These are phyloP conservation scores for Halesus radiatus DNA, from an alignment of 1,140 invertebrate genomes.

Conservation along the genomic window DNA sequence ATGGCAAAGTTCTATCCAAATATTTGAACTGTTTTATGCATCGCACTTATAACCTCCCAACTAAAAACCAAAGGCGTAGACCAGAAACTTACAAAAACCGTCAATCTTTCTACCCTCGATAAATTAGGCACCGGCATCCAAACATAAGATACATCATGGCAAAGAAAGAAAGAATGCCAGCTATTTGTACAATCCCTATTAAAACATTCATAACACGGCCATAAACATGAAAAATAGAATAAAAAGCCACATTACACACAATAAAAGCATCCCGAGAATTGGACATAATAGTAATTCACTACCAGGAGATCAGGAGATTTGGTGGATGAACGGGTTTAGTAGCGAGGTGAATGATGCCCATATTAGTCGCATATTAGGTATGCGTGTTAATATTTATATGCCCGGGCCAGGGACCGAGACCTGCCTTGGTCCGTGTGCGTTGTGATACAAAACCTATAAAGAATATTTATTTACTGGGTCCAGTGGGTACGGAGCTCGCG, in stretches of 20 bases:
- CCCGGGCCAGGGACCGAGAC: slow-evolving; percentile 6
- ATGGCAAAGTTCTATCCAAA: too few species aligned
- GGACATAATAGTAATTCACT: slow-evolving; percentile 28
- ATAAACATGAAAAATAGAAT: slow-evolving; percentile 5
- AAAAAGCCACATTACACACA: slow-evolving; percentile 4
- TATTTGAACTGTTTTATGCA: too few species aligned
- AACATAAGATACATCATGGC: too few species aligned
- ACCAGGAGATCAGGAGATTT: not conserved
- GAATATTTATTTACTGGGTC: slow-evolving; percentile 32
- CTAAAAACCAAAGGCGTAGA: too few species aligned
- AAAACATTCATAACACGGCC: slow-evolving; percentile 28
- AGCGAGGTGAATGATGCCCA: slow-evolving; percentile 23
- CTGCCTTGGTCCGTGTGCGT: not conserved
- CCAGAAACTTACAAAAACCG: too few species aligned
- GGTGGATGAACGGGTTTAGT: slow-evolving; percentile 28
- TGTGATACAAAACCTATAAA: slow-evolving; percentile 39
- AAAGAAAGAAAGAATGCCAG: slow-evolving; percentile 1
- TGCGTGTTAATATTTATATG: slow-evolving; percentile 32
- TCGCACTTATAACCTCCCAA: too few species aligned
- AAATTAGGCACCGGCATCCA: too few species aligned
- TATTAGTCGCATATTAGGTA: slow-evolving; percentile 35
- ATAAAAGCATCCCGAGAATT: slow-evolving; percentile 28
- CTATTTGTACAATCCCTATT: slow-evolving; percentile 23
- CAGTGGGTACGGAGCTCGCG: not conserved
- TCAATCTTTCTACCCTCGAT: too few species aligned